These are phyloP conservation scores for Sericinus montela DNA, from an alignment of 2,888 invertebrate species.

Conservation along the genomic window DNA sequence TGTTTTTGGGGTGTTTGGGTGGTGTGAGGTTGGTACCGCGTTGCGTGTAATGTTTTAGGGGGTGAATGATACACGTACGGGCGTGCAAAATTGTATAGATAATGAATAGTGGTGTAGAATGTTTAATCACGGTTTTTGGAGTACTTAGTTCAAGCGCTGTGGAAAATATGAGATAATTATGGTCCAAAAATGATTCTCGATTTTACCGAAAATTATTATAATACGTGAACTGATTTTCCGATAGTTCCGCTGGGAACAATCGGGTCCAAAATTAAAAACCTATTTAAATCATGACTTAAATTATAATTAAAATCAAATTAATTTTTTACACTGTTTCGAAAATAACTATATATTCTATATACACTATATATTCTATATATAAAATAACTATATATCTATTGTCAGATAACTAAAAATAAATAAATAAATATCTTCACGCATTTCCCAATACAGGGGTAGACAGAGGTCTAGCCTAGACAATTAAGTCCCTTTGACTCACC, in stretches of 20 bases:
- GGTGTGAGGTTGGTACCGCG: conserved; percentile 46
- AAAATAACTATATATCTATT: no score
- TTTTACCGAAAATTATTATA: conserved; percentile 50
- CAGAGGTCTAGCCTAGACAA: no score
- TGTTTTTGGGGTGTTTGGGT: conserved; percentile 34
- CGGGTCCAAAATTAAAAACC: no score
- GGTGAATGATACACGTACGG: conserved; percentile 36
- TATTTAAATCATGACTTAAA: no score
- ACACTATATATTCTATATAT: no score
- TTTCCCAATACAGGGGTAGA: no score
- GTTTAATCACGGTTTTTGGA: conserved; percentile 72
- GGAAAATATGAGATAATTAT: conserved; percentile 68
- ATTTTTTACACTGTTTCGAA: no score
- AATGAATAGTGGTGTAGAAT: conserved; percentile 75
- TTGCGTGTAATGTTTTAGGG: conserved; percentile 75
- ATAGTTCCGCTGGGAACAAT: conserved; percentile 7
- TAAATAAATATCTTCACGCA: no score
- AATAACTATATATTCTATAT: no score
- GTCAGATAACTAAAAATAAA: no score
- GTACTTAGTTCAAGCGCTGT: conserved; percentile 57
- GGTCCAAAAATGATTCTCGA: conserved; percentile 61
- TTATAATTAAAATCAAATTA: no score
- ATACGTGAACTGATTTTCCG: conserved; percentile 23
- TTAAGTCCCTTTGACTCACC: no score
- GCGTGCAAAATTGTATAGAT: conserved; percentile 50